A percentile compares a stretch with the other conserved stretches of the same genome.
Conservation (phyloP, 2,797 vertebrate species). For the Poecilia wingei region DNA sequence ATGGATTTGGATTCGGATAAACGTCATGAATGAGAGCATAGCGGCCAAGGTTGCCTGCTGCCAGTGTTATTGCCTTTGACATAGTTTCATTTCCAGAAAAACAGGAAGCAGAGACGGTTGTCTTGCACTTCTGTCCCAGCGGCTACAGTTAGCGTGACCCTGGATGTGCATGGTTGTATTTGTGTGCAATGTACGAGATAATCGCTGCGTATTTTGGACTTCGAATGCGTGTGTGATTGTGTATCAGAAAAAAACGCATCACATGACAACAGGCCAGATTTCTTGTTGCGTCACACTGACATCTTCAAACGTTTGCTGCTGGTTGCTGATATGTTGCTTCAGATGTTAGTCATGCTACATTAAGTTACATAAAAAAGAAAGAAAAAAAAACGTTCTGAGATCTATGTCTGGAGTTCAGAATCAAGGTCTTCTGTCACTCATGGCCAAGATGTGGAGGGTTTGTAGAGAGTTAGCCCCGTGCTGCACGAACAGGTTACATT, state of each 20-base stretch:
- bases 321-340: conserved; percentile 9
- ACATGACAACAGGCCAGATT: conserved; percentile 13
- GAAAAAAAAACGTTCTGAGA: conserved; percentile 8
- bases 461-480: conserved; percentile 36
- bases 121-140: conserved; percentile 69
- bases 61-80: conserved; percentile 75
- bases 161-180: conserved; percentile 55
- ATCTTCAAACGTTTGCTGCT: neutral
- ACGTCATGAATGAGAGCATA: conserved; percentile 46
- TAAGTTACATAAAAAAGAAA: conserved; percentile 23
- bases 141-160: conserved; percentile 68
- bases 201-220: conserved; percentile 23
- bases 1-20: conserved; percentile 42
- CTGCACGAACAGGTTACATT: conserved; percentile 62
- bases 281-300: neutral
- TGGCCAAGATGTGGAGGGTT: conserved; percentile 51
- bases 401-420: conserved; percentile 32
- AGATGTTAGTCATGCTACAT: conserved; percentile 13
- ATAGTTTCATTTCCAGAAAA: conserved; percentile 79
- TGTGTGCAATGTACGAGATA: conserved; percentile 23
- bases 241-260: conserved; percentile 10
- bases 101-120: conserved; percentile 79
- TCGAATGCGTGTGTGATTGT: conserved; percentile 14
- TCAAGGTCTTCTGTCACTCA: conserved; percentile 38
- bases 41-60: conserved; percentile 54